Evolutionary conservation across 2,113 vertebrate genomes (phyloP).

Genomic region (Sturnira hondurensis): DNA sequence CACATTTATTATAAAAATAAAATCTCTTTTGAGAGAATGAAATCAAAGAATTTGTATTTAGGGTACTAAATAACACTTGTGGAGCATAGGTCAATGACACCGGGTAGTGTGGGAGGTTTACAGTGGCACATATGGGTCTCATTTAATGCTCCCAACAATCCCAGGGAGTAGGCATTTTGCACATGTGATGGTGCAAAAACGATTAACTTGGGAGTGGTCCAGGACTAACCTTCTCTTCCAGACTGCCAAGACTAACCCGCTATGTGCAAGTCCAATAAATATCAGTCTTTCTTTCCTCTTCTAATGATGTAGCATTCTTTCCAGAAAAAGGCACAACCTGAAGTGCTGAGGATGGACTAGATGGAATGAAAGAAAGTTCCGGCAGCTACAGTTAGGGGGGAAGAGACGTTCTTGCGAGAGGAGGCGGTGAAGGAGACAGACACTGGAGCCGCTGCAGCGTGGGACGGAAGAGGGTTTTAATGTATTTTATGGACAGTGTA

Average conservation of each 20-base stretch:
- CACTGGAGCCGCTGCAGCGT: accelerated
- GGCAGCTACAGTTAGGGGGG: background rate
- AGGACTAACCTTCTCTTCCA: background rate
- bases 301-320: background rate
- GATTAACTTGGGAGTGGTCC: background rate
- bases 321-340: background rate
- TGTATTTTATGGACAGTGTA: background rate
- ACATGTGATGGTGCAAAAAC: background rate
- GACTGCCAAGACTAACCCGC: background rate
- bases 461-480: background rate
- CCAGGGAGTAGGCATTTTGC: background rate
- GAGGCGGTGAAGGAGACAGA: too few species aligned
- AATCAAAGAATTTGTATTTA: conserved; percentile 1
- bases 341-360: background rate
- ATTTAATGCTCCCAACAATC: background rate
- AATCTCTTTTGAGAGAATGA: conserved; percentile 21
- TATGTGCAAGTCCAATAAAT: background rate
- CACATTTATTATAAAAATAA: background rate
- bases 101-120: background rate
- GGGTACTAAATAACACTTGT: background rate
- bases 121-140: too few species aligned
- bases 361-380: background rate
- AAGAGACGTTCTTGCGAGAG: background rate
- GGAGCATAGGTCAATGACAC: background rate
- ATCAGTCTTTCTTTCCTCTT: background rate